phyloP scores from a whole-genome alignment of 2,113 vertebrate species.

The Dendropsophus ebraccatus region DNA sequence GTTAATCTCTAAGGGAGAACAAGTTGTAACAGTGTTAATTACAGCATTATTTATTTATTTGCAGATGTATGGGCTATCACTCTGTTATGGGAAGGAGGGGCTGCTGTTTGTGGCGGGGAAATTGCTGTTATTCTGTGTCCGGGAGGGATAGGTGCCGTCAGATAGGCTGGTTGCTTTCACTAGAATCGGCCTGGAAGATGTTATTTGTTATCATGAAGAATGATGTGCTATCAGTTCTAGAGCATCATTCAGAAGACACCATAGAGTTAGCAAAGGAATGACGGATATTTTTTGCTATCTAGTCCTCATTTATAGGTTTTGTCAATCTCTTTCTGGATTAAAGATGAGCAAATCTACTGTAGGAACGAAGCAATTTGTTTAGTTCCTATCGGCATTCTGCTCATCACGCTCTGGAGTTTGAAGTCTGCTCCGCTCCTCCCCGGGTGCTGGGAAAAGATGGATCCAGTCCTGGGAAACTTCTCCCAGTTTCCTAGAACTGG shows the following conservation, averaged over 20 bases:
- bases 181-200: background rate
- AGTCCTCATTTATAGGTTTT: background rate
- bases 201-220: background rate
- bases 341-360: too few species aligned
- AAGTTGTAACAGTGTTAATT: slow-evolving; percentile 85
- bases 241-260: background rate
- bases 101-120: background rate
- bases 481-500: too few species aligned
- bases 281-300: background rate
- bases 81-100: slow-evolving; percentile 18
- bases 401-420: too few species aligned
- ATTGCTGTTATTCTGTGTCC: background rate
- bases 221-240: background rate
- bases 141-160: background rate
- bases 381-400: too few species aligned
- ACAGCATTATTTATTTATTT: slow-evolving; percentile 60
- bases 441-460: too few species aligned
- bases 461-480: too few species aligned
- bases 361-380: too few species aligned
- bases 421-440: too few species aligned
- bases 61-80: slow-evolving; percentile 27
- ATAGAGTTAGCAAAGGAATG: background rate
- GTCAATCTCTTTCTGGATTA: too few species aligned
- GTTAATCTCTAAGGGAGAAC: slow-evolving; percentile 83
- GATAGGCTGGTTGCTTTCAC: background rate